Conservation (phyloP, 2,797 vertebrate genomes). For the Craterocephalus amniculus region DNA sequence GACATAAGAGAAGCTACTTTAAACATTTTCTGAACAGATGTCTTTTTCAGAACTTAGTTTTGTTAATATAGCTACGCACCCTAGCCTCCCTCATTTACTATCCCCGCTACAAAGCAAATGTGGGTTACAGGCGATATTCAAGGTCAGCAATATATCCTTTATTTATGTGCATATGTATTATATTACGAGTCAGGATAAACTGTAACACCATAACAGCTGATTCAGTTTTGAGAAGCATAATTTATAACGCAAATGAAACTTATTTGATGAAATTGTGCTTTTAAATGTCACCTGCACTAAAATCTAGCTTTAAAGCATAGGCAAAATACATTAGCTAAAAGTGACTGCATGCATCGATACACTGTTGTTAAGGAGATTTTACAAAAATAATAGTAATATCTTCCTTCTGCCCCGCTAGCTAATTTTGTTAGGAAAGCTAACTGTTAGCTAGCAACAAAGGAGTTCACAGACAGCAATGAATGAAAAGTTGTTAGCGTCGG, state of each 20-base stretch:
- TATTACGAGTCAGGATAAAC: background rate
- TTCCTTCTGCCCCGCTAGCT: background rate
- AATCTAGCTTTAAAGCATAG: constrained; percentile 9
- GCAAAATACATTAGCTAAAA: background rate
- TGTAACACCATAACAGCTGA: background rate
- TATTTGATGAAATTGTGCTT: constrained; percentile 37
- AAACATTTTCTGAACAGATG: background rate
- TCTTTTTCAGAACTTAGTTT: background rate
- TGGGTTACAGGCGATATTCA: background rate
- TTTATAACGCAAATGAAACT: constrained; percentile 6
- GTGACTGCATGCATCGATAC: too few species aligned
- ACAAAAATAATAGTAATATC: background rate
- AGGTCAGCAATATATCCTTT: background rate
- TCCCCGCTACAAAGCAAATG: background rate
- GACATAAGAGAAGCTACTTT: background rate
- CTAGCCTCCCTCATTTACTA: background rate
- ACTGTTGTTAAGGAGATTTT: background rate
- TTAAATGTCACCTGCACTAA: constrained; percentile 12
- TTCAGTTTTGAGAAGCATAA: background rate
- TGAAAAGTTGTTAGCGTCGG: constrained; percentile 76
- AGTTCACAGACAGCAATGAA: constrained; percentile 68
- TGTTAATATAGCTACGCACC: background rate
- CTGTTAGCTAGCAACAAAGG: constrained; percentile 70
- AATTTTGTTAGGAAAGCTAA: constrained; percentile 18
- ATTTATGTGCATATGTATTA: background rate